Percentiles rank a stretch among this genome's conserved stretches.
Evolutionary conservation across 2,797 vertebrate genomes (phyloP).

Genomic region (Cyprinella venusta): DNA sequence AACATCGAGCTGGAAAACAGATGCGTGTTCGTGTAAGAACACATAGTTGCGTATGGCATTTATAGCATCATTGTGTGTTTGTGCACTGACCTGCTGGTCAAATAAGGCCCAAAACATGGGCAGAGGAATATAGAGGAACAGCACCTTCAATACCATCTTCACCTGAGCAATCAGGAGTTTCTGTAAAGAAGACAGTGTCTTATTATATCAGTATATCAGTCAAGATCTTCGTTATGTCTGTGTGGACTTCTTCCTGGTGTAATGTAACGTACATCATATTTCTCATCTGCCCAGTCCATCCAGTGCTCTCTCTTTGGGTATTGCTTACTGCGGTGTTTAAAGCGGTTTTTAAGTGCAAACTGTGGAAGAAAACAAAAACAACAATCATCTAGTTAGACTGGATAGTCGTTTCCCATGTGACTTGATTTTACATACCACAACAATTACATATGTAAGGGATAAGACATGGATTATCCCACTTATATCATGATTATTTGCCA

Average conservation of each 20-base stretch:
- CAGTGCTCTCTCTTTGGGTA: constrained; percentile 87
- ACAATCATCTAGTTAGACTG: neutral
- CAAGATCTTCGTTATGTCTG: too few species aligned
- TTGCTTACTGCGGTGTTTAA: constrained; percentile 75
- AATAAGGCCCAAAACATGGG: constrained; percentile 99
- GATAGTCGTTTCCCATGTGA: neutral
- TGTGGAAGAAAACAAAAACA: constrained; percentile 52
- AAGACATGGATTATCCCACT: too few species aligned
- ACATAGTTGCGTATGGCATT: neutral
- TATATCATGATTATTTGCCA: too few species aligned
- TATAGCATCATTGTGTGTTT: constrained; percentile 19
- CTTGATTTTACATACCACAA: neutral
- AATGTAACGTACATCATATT: constrained; percentile 83
- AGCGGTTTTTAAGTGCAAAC: constrained; percentile 91
- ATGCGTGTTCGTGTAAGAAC: neutral
- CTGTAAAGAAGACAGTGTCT: constrained; percentile 68
- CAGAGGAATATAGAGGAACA: constrained; percentile 95
- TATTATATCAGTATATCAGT: too few species aligned
- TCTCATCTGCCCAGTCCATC: constrained; percentile 95
- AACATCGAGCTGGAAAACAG: neutral
- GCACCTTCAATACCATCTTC: constrained; percentile 92
- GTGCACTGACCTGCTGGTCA: constrained; percentile 92
- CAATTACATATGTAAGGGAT: too few species aligned
- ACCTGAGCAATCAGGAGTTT: constrained; percentile 88
- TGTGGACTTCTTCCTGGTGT: neutral